phyloP scores from a whole-genome alignment of 2,113 vertebrate genomes.

The Takifugu bimaculatus region DNA sequence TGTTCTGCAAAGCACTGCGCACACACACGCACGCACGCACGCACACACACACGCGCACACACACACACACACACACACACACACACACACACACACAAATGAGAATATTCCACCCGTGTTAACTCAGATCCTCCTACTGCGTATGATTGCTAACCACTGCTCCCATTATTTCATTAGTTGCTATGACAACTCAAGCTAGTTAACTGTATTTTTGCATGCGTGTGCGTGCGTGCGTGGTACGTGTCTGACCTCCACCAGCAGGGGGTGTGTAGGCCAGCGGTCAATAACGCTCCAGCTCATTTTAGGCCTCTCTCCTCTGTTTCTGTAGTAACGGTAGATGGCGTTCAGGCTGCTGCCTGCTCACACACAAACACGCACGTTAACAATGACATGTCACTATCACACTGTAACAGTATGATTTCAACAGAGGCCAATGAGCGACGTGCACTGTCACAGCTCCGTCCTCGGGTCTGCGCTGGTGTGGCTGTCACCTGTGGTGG shows the following conservation, averaged over 20 bases:
- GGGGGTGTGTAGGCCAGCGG: conserved; percentile 95
- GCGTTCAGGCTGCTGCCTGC: conserved; percentile 97
- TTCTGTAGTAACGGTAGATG: conserved; percentile 92
- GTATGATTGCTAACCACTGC: background rate
- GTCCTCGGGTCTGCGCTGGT: background rate
- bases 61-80: no score
- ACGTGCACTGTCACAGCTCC: background rate
- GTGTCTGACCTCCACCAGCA: conserved; percentile 85
- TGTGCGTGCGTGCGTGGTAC: conserved; percentile 4
- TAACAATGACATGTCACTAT: background rate
- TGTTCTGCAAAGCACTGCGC: conserved; percentile 91
- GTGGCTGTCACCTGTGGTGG: conserved; percentile 83
- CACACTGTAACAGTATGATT: no score
- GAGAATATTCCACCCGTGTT: background rate
- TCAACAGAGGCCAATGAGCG: no score
- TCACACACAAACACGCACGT: conserved; percentile 13
- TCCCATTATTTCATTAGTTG: conserved; percentile 6
- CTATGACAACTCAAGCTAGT: background rate
- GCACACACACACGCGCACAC: background rate
- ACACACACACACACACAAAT: no score
- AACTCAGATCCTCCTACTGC: background rate
- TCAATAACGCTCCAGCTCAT: conserved; percentile 98
- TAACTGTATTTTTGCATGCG: background rate
- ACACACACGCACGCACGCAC: conserved; percentile 1
- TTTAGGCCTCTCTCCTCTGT: conserved; percentile 72